Evolutionary conservation across 2,113 vertebrate species (phyloP).

Genomic region (Spilogale gracilis): DNA sequence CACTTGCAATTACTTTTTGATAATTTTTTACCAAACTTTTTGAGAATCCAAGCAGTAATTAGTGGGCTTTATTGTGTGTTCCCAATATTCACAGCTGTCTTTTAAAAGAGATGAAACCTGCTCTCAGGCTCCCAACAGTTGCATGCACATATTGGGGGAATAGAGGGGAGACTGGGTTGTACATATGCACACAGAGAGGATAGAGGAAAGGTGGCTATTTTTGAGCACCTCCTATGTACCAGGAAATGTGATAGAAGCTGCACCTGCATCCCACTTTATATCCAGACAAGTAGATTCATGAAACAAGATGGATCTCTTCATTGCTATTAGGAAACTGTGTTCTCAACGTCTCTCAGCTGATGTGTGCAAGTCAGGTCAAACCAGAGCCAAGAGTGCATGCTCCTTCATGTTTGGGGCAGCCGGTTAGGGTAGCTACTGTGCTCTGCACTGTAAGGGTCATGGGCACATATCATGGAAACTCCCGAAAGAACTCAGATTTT

Average conservation of each 20-base stretch:
- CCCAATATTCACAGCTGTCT: neutral
- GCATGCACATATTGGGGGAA: neutral
- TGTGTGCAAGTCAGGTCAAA: neutral
- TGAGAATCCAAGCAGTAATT: neutral
- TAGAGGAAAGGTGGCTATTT: neutral
- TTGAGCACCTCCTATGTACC: neutral
- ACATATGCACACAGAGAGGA: neutral
- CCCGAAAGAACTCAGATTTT: neutral
- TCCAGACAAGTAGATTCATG: neutral
- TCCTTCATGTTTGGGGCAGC: too few relatives aligned
- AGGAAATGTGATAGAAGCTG: neutral
- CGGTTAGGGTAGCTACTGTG: rapidly evolving
- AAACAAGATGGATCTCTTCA: neutral
- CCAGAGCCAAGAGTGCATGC: rapidly evolving
- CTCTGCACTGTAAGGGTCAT: neutral
- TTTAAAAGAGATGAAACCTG: neutral
- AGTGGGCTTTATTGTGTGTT: neutral
- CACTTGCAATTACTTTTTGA: neutral
- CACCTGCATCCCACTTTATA: neutral
- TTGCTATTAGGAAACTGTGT: neutral
- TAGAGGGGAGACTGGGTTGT: rapidly evolving
- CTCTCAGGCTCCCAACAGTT: rapidly evolving
- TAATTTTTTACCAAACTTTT: too few relatives aligned
- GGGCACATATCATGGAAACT: rapidly evolving
- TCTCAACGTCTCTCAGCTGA: neutral